Conservation (phyloP, 1,140 invertebrate genomes). For the Drosophila virilis region DNA sequence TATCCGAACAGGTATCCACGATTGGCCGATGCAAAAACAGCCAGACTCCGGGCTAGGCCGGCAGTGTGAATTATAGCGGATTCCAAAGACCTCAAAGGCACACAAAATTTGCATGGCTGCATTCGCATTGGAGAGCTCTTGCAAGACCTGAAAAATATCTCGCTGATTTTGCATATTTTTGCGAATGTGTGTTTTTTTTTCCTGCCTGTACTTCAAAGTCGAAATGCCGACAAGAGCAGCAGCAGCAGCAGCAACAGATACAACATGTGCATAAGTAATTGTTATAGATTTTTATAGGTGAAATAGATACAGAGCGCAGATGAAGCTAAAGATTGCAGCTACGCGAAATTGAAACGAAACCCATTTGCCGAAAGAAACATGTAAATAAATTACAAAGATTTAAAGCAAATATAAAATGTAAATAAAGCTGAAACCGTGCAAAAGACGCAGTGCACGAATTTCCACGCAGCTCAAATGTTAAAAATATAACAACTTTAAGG, state of each 20-base stretch:
- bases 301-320: slow-evolving; percentile 10
- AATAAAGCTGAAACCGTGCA: not conserved
- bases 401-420: not conserved
- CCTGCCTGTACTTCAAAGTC: slow-evolving; percentile 10
- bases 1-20: slow-evolving; percentile 32
- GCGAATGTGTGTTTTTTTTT: too few relatives aligned
- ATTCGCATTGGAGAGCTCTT: slow-evolving; percentile 17
- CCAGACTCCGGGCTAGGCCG: not conserved
- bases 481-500: too few relatives aligned
- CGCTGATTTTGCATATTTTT: slow-evolving; percentile 28
- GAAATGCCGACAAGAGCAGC: slow-evolving; percentile 11
- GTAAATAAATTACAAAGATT: not conserved
- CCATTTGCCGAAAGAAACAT: not conserved
- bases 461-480: not conserved
- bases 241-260: slow-evolving; percentile 1
- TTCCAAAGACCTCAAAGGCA: slow-evolving; percentile 11
- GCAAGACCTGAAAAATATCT: slow-evolving; percentile 17
- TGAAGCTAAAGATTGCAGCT: not conserved
- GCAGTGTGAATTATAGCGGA: slow-evolving; percentile 39
- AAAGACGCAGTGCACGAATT: not conserved
- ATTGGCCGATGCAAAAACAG: not conserved
- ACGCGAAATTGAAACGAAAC: not conserved
- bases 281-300: slow-evolving; percentile 27
- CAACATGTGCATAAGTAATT: slow-evolving; percentile 30
- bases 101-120: slow-evolving; percentile 24